Evolutionary conservation across 2,888 invertebrate species (phyloP), one percentile per base, ranked within the genome.

Genomic region (Drosophila imparisetae): DNA sequence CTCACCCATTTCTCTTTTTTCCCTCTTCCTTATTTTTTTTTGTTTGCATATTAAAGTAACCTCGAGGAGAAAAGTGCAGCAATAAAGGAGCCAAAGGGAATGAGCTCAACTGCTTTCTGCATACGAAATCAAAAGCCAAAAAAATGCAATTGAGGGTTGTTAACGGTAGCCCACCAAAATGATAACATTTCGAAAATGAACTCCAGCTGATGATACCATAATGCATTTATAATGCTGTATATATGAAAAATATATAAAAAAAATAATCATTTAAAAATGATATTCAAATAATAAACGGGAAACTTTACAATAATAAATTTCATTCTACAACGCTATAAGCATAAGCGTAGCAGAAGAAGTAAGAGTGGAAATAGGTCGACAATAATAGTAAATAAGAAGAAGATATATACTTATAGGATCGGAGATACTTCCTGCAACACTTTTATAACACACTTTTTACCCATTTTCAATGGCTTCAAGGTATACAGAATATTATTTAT

Each of bases 41-140:
- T 55, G 34, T 34, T 49, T 67, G 67, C 57, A 67, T 66, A 81
- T 82, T 72, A 60, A 84, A 73, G 52, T 45, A 42, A 57, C 18
- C 36, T 36, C 18, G 42, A 24, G 45, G 65, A 38, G 61, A 60
- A 54, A 18, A 4, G 49, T 10, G 29, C 8, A 8, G 49, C 32
- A 10, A 11, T 11, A n/a, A 50, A 11, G 18, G 49, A 8, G 27
- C 29, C 60, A 50, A 32, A 54, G 27, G 21, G 57, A 72, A 65
- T 68, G 72, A 62, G 65, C 72, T 54, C 45, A 62, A 50, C n/a
- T 63, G 50, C 63, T 63, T 50, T 60, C 21, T 54, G 66, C 70
- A 77, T 73, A 55, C 48, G 58, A 30, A 63, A 77, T 69, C 69
- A 58, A 73, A 60, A 69, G 38, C 50, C 57, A 40, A 49, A 18